Evolutionary conservation across 2,888 invertebrate genomes (phyloP), one percentile per base, ranked within the genome.

Genomic region (Cryptophagus acutangulus): DNA sequence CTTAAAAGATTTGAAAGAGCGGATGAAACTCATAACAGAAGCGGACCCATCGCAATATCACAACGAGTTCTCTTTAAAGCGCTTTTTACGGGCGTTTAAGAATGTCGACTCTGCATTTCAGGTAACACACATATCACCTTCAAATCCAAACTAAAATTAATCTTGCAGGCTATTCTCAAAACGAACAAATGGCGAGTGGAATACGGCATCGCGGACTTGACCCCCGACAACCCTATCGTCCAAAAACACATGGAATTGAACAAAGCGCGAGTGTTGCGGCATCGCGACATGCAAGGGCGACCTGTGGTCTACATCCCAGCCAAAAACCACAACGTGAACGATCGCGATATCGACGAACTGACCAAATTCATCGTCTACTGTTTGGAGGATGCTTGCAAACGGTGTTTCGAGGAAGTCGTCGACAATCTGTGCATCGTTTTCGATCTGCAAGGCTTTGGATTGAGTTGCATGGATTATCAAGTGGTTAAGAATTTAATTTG

Each of bases 371-470:
- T 87, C 61, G 86, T 87, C 6, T 79, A 77, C 61, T 83, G 83
- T 59, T 69, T 87, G 82, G 87, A 87, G 65, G 80, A 82, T 58
- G 84, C 82, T 1, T 84, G 84, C 63, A 81, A 81, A 59, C 79
- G 75, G 59, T 87, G 86, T 67, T 83, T 85, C 65, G 86, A 87
- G 62, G 85, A 85, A 65, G 82, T 86, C 2, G 75, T 82, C 12
- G 87, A 87, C 67, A 86, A 84, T 59, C 65, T 87, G 12, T 87
- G 87, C 62, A 85, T 87, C 60, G 79, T 87, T 25, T 87, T 87
- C 67, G 87, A 87, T 67, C 66, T 87, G 51, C 77, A 78, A 49
- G 80, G 76, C 51, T 87, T 87, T 61, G 82, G 82, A 41, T 69
- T 84, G 29, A 79, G 78, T 29, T 84, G 84, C 58, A 86, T 87